A percentile compares a stretch with the other conserved stretches of the same genome.
These are phyloP conservation scores for Melanargia galathea DNA, from an alignment of 2,888 invertebrate genomes.

Conservation along the genomic window DNA sequence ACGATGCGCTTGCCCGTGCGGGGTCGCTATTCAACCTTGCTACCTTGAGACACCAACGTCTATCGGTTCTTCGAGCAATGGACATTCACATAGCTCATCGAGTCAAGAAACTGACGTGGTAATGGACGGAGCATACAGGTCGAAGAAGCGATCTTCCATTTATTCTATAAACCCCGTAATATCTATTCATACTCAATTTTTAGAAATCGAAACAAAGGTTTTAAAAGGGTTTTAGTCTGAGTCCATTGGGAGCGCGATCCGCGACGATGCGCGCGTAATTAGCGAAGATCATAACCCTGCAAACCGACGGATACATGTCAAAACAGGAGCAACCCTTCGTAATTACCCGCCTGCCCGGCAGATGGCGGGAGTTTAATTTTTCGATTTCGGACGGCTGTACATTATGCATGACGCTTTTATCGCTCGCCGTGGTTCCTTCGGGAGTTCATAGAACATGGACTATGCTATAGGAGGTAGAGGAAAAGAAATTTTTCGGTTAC, in stretches of 20 bases:
- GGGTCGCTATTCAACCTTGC: too few species aligned
- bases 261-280: conserved; percentile 55
- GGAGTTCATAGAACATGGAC: conserved; percentile 53
- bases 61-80: too few species aligned
- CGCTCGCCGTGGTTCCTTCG: conserved; percentile 77
- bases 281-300: conserved; percentile 61
- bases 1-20: too few species aligned
- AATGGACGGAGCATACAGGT: too few species aligned
- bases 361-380: conserved; percentile 80
- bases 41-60: too few species aligned
- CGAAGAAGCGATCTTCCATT: too few species aligned
- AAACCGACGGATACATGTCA: conserved; percentile 57
- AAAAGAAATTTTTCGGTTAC: background rate
- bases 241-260: conserved; percentile 39
- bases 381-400: conserved; percentile 79
- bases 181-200: conserved; percentile 41
- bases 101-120: too few species aligned
- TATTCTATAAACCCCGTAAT: too few species aligned
- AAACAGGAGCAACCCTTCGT: conserved; percentile 57
- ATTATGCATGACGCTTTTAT: conserved; percentile 81
- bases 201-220: conserved; percentile 43
- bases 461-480: conserved; percentile 45
- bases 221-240: conserved; percentile 42
- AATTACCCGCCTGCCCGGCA: conserved; percentile 67
- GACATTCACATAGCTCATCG: too few species aligned